phyloP scores from a whole-genome alignment of 64 coral and sea anemone genomes.

The Pocillopora damicornis region DNA sequence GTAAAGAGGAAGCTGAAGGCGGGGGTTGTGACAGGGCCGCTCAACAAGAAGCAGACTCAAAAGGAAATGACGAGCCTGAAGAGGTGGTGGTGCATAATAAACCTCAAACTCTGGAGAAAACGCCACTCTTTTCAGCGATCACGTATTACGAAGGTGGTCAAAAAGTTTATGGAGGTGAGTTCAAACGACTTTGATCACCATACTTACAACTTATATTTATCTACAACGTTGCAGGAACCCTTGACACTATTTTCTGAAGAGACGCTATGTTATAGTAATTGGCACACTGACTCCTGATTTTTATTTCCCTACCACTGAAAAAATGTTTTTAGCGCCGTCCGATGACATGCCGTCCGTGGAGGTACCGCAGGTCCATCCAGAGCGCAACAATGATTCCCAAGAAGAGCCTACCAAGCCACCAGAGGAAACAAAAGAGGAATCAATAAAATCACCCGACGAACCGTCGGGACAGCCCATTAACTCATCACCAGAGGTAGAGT shows the following conservation, averaged over 20 bases:
- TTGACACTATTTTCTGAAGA: too few relatives aligned
- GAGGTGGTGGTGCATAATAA: not conserved
- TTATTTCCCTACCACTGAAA: too few relatives aligned
- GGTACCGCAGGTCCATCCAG: too few relatives aligned
- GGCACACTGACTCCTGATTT: too few relatives aligned
- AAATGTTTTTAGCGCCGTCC: too few relatives aligned
- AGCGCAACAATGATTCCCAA: too few relatives aligned
- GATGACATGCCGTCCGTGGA: too few relatives aligned
- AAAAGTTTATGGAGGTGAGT: not conserved
- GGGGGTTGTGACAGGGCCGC: not conserved
- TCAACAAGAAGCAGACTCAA: not conserved
- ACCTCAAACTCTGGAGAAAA: not conserved
- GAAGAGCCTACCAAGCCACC: too few relatives aligned
- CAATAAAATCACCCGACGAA: not conserved
- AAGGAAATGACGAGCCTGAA: not conserved
- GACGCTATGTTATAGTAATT: too few relatives aligned
- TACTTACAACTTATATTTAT: not conserved
- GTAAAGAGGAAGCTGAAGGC: not conserved
- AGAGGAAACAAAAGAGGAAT: not conserved
- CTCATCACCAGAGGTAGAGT: not conserved
- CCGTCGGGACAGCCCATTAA: not conserved
- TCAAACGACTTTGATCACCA: too few relatives aligned
- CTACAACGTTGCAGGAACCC: not conserved
- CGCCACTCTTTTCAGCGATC: conserved; percentile 9
- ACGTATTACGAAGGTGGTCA: conserved; percentile 3